Evolutionary conservation across 1,140 invertebrate species (phyloP), one percentile per base, ranked within the genome.

Genomic region (Achatina immaculata): DNA sequence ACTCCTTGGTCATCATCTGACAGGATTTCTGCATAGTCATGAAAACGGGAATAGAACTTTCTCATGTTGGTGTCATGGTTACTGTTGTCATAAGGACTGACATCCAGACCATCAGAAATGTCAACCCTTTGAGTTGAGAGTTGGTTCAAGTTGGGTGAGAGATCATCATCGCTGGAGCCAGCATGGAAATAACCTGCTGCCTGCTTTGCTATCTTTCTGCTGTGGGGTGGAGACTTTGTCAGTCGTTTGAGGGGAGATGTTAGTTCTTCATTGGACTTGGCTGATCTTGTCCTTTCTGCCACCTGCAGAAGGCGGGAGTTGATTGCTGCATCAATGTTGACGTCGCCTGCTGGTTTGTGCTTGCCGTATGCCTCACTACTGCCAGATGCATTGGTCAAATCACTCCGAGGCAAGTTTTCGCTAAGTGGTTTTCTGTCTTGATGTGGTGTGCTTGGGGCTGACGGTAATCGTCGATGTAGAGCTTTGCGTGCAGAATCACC

Each of bases 1-100:
- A n/a, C 14, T 31, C 11, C 68, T 16, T 55, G 76, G 11, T 86
- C 86, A n/a, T 83, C 83, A 55, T 86, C 86, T 9, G 85, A 86
- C 1, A 87, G 58, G 71, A 90, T 88, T 84, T 89, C 89, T 40
- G 86, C 86, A 83, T 88, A 89, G 80, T 90, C 89, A 79, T 89
- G 87, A 73, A 86, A 82, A 36, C 84, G 83, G 4, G 87, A 86
- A 48, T 80, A 80, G 34, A 80, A 80, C 14, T 16, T n/a, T 7
- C 66, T 40, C 78, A 80, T 66, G 28, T 65, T 24, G 42, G 21
- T 69, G 28, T 65, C 66, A 34, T 24, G 31, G n/a, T 72, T 43
- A 62, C 69, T 68, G 45, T 69, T 78, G 42, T 78, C 62, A 48
- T 68, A 68, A 16, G 78, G 78, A n/a, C 66, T 78, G 7, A 28